Conservation (phyloP, 2,888 invertebrate genomes). For the Allolobophora icterica region DNA sequence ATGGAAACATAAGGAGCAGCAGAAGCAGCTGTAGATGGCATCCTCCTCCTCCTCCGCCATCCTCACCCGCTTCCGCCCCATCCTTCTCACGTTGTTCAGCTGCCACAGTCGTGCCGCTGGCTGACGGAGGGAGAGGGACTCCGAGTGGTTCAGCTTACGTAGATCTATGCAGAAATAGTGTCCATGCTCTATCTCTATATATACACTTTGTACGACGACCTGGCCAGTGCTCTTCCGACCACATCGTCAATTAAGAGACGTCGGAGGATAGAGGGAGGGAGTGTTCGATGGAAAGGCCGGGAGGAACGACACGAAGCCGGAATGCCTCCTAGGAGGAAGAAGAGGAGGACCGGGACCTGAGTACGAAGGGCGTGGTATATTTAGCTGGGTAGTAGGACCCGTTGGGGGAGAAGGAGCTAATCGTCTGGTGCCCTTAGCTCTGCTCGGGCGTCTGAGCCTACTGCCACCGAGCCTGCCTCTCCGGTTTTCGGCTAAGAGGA, state of each 20-base stretch:
- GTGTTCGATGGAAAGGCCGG: background rate
- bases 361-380: slow-evolving; percentile 2
- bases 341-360: background rate
- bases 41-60: background rate
- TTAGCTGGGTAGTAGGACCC: slow-evolving; percentile 2
- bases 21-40: background rate
- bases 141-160: background rate
- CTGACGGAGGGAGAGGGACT: background rate
- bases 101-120: background rate
- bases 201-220: background rate
- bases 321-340: background rate
- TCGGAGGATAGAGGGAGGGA: background rate
- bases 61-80: background rate
- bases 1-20: background rate
- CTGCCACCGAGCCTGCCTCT: background rate
- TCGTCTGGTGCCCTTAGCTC: background rate
- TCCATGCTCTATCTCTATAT: background rate
- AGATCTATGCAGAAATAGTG: background rate
- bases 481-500: background rate
- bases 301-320: background rate
- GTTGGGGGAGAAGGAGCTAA: background rate
- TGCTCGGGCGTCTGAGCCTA: background rate
- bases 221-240: background rate
- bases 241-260: background rate
- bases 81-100: background rate